Percentiles rank a stretch among this genome's conserved stretches.
Evolutionary conservation across 2,888 invertebrate species (phyloP).

Genomic region (Agrotis puta): DNA sequence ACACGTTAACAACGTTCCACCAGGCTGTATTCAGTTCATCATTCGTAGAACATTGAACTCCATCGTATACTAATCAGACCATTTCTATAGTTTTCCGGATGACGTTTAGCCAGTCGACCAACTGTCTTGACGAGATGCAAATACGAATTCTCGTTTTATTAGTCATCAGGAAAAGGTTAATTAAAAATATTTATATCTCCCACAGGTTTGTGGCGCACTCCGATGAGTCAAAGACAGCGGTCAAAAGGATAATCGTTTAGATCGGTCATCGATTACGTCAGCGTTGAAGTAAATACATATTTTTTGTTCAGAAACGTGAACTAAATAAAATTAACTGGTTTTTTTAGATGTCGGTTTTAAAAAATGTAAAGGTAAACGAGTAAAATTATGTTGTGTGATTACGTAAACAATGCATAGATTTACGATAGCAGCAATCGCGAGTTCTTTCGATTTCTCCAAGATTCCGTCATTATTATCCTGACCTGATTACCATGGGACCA

Average conservation of each 20-base stretch:
- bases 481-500: no score
- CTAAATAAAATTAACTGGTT: conserved; percentile 20
- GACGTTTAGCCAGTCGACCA: conserved; percentile 38
- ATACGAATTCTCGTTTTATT: conserved; percentile 73
- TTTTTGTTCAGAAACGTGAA: conserved; percentile 54
- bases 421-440: no score
- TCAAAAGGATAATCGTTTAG: conserved; percentile 78
- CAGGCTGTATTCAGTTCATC: conserved; percentile 71
- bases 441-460: no score
- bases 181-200: conserved; percentile 77
- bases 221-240: conserved; percentile 76
- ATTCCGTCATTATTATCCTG: no score
- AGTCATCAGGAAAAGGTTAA: conserved; percentile 82
- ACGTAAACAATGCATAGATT: no score
- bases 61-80: conserved; percentile 26
- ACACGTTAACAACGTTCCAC: conserved; percentile 74
- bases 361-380: no score
- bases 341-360: no score
- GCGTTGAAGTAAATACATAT: conserved; percentile 58
- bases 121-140: conserved; percentile 65
- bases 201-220: conserved; percentile 65
- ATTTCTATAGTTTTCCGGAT: conserved; percentile 29
- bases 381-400: no score
- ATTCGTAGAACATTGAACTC: conserved; percentile 68
- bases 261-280: conserved; percentile 83